phyloP scores from a whole-genome alignment of 1,140 invertebrate genomes.

The Leptinotarsa texana region DNA sequence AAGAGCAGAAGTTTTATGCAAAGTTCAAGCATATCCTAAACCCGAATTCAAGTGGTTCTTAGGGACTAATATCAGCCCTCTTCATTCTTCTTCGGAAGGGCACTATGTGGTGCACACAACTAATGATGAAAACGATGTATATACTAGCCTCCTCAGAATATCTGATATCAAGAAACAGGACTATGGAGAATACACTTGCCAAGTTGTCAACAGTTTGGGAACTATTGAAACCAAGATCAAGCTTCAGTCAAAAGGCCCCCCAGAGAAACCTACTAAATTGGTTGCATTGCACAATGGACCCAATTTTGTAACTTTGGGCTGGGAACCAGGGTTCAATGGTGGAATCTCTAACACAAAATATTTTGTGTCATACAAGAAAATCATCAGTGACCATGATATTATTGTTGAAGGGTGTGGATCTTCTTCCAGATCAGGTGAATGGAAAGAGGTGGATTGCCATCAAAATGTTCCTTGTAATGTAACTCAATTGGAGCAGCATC shows the following conservation, averaged over 20 bases:
- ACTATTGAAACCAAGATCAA: slow-evolving; percentile 75
- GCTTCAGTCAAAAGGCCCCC: slow-evolving; percentile 81
- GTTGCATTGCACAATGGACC: slow-evolving; percentile 71
- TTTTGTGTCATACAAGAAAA: slow-evolving; percentile 75
- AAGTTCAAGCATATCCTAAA: slow-evolving; percentile 88
- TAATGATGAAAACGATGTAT: slow-evolving; percentile 81
- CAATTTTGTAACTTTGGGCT: slow-evolving; percentile 76
- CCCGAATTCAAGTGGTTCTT: slow-evolving; percentile 92
- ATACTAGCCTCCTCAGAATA: slow-evolving; percentile 78
- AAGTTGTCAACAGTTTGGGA: slow-evolving; percentile 78
- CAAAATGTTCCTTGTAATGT: slow-evolving; percentile 86
- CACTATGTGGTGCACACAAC: slow-evolving; percentile 84
- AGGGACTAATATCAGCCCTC: slow-evolving; percentile 69
- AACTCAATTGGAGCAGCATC: slow-evolving; percentile 79
- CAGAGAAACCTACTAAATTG: slow-evolving; percentile 77
- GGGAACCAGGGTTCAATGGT: slow-evolving; percentile 89
- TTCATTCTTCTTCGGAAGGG: slow-evolving; percentile 78
- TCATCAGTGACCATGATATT: slow-evolving; percentile 63
- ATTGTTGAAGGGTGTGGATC: slow-evolving; percentile 66
- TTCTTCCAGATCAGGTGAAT: slow-evolving; percentile 65
- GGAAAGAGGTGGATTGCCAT: slow-evolving; percentile 83
- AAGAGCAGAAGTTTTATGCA: slow-evolving; percentile 82
- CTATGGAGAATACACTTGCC: slow-evolving; percentile 89
- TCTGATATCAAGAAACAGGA: slow-evolving; percentile 76
- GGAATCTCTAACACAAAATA: slow-evolving; percentile 83